Percentiles rank a stretch among this genome's conserved stretches.
Conservation (phyloP, 2,113 vertebrate genomes). For the Spilogale gracilis region DNA sequence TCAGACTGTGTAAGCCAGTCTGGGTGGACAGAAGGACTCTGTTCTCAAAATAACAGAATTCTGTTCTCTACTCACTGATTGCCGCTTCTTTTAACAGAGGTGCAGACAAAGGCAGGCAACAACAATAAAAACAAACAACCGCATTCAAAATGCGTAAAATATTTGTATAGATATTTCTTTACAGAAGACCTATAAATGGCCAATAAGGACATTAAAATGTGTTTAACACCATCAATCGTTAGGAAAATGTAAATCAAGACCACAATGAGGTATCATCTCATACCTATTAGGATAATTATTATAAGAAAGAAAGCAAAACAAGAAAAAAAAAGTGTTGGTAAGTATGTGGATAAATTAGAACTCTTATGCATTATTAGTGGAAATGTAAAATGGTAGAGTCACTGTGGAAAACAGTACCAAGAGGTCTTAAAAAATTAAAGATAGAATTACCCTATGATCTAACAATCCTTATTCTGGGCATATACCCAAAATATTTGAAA, state of each 20-base stretch:
- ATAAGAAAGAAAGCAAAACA: neutral
- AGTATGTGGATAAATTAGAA: neutral
- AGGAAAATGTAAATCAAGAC: neutral
- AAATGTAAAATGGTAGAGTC: neutral
- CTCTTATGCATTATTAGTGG: neutral
- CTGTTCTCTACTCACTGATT: neutral
- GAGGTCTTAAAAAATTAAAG: neutral
- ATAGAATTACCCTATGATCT: neutral
- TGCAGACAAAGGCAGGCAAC: neutral
- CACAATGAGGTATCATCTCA: neutral
- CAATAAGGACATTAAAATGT: neutral
- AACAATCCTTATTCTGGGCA: neutral
- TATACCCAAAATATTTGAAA: neutral
- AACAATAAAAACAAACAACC: neutral
- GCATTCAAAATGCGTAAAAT: neutral
- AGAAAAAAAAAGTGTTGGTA: neutral
- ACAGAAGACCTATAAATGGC: neutral
- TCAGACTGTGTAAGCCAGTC: neutral
- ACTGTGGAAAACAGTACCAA: neutral
- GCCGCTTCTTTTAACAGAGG: neutral
- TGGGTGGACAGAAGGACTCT: neutral
- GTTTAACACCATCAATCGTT: neutral
- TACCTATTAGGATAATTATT: neutral
- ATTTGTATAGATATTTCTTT: neutral
- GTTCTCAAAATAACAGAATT: neutral